phyloP scores from a whole-genome alignment of 2,888 invertebrate genomes.

The Drosophila nigricruria region DNA sequence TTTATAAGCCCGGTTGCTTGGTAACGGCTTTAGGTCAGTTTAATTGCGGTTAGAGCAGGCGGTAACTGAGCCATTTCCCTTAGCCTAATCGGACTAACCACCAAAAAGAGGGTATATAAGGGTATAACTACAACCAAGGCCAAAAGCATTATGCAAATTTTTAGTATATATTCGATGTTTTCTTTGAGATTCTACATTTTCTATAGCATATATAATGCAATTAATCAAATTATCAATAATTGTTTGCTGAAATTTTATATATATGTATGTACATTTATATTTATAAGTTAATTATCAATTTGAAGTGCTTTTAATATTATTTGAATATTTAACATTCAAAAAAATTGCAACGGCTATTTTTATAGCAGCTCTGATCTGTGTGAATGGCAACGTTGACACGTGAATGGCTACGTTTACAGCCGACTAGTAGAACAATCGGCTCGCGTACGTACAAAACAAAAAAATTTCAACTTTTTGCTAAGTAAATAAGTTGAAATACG shows the following conservation, averaged over 20 bases:
- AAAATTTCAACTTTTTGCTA: constrained; percentile 30
- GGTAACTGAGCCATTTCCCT: constrained; percentile 65
- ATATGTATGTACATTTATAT: background rate
- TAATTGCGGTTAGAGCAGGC: constrained; percentile 70
- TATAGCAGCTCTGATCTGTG: background rate
- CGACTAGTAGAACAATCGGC: constrained; percentile 29
- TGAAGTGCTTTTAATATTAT: too few relatives aligned
- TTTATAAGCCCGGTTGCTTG: constrained; percentile 39
- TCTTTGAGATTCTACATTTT: too few relatives aligned
- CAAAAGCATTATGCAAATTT: background rate
- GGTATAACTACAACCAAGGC: background rate
- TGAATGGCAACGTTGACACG: constrained; percentile 17
- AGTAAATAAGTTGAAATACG: constrained; percentile 28
- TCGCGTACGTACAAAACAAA: constrained; percentile 45
- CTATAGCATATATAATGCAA: too few relatives aligned
- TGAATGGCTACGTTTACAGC: constrained; percentile 44
- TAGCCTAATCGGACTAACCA: constrained; percentile 59
- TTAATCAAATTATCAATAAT: too few relatives aligned
- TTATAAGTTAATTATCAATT: background rate
- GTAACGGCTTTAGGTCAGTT: constrained; percentile 76
- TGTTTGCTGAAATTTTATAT: background rate
- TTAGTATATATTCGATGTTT: background rate
- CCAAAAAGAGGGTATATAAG: background rate
- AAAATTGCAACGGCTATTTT: background rate
- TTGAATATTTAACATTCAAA: background rate